Evolutionary conservation across 2,888 invertebrate genomes (phyloP), one percentile per base, ranked within the genome.

Genomic region (Cotesia congregata): DNA sequence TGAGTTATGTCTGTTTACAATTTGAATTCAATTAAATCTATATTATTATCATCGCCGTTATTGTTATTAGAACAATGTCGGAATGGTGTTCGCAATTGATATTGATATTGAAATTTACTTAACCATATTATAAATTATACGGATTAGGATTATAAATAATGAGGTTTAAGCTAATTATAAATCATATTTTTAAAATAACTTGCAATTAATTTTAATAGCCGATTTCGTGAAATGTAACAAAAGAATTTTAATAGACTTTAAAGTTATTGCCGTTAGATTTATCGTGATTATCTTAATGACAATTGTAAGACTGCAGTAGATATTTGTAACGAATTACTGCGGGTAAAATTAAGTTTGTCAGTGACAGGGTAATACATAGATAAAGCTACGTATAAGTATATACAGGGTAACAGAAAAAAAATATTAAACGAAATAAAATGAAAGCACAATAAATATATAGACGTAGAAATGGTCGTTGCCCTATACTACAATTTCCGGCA

Each of bases 391-490:
- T 50, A 50, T 50, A 50, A 4, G 12, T 4, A 50, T 50, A 12
- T 50, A 50, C 4, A 70, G 20, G 20, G 50, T 50, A 70, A 70
- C 69, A 50, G 75, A 61, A 50, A 70, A 69, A 72, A 9, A 38
- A n/a, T 20, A 30, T 67, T 38, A n/a, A 59, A 20, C 9, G n/a
- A 71, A 67, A 59, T 41, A 17, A 38, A 61, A 15, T 38, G 38
- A 15, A 17, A 67, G n/a, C 12, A 41, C 20, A 67, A 67, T 67
- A 72, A 41, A 17, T 50, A 12, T 50, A 50, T 50, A 64, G 4
- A 76, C 61, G 61, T 67, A 62, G 17, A 15, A 39, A 69, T 70
- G 72, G 73, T 77, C 73, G 61, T 65, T 77, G 77, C 70, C 69
- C 73, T 64, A 59, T 74, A 65, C 50, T 12, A 50, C 69, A 64